These are phyloP conservation scores for Parapristionchus giblindavisi DNA, from an alignment of 2,888 invertebrate species.

Conservation along the genomic window DNA sequence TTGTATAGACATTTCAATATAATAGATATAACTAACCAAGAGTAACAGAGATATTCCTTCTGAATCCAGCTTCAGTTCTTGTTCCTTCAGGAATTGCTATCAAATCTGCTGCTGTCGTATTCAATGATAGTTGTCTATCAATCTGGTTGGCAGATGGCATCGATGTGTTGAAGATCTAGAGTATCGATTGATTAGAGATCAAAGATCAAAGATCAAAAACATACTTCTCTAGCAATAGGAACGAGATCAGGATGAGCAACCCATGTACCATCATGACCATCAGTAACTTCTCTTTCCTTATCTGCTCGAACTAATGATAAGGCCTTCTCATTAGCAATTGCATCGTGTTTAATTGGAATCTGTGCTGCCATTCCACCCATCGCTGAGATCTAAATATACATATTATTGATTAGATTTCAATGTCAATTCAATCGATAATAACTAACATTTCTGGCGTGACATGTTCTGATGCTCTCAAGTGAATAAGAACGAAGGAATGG, in stretches of 20 bases:
- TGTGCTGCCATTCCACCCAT: conserved; percentile 75
- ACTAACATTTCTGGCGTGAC: conserved; percentile 72
- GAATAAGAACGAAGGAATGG: conserved; percentile 78
- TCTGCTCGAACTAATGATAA: conserved; percentile 66
- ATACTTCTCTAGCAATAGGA: conserved; percentile 69
- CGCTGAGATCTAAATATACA: conserved; percentile 55
- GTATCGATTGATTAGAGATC: neutral
- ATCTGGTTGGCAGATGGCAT: conserved; percentile 63
- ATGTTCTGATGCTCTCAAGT: conserved; percentile 72
- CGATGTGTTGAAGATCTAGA: conserved; percentile 43
- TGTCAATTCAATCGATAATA: conserved; percentile 71
- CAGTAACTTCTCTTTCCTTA: conserved; percentile 70
- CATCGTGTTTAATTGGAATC: conserved; percentile 72
- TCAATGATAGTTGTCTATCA: conserved; percentile 50
- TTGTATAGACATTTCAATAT: neutral
- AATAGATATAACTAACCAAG: conserved; percentile 69
- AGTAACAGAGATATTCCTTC: conserved; percentile 78
- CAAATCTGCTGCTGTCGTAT: conserved; percentile 49
- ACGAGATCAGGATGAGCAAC: conserved; percentile 78
- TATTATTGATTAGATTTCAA: conserved; percentile 71
- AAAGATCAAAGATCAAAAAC: neutral
- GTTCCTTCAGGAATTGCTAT: conserved; percentile 76
- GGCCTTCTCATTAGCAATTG: conserved; percentile 59
- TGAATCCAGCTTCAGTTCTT: conserved; percentile 77
- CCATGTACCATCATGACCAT: conserved; percentile 79